Conservation (phyloP, 2,113 vertebrate genomes). For the Paramisgurnus dabryanus region DNA sequence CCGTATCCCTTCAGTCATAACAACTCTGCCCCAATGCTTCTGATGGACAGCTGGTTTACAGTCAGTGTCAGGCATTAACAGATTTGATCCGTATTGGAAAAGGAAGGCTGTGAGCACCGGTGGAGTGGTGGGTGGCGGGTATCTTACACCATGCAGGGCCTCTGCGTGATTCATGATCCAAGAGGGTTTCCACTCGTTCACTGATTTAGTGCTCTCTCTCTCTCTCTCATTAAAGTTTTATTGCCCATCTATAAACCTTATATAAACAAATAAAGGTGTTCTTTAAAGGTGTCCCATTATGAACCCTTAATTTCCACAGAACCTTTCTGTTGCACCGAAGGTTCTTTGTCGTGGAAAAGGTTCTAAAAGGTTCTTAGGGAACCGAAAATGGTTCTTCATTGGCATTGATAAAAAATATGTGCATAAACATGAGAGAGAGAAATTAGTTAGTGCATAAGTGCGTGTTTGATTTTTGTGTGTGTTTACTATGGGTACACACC, state of each 20-base stretch:
- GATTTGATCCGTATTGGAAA: conserved; percentile 67
- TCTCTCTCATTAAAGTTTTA: neutral
- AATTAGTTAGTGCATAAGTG: too few species aligned
- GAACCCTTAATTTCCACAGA: too few species aligned
- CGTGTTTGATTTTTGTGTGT: too few species aligned
- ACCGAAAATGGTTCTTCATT: too few species aligned
- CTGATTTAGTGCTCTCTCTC: conserved; percentile 41
- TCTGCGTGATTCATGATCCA: conserved; percentile 51
- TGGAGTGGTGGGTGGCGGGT: conserved; percentile 40
- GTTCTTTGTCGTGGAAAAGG: too few species aligned
- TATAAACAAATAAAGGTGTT: too few species aligned
- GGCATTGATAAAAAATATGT: too few species aligned
- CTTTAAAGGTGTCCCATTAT: too few species aligned
- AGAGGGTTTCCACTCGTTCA: conserved; percentile 52
- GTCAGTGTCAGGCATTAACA: conserved; percentile 68
- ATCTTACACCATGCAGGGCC: conserved; percentile 43
- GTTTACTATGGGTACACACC: too few species aligned
- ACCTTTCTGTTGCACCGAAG: too few species aligned
- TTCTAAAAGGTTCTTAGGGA: too few species aligned
- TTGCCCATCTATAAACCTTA: neutral
- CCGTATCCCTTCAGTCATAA: conserved; percentile 59
- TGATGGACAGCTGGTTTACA: conserved; percentile 64
- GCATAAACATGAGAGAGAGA: too few species aligned
- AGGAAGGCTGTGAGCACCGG: conserved; percentile 37
- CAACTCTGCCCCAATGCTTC: conserved; percentile 43